Percentiles rank a stretch among this genome's conserved stretches.
Conservation (phyloP, 2,113 vertebrate genomes). For the Myrmecobius fasciatus region DNA sequence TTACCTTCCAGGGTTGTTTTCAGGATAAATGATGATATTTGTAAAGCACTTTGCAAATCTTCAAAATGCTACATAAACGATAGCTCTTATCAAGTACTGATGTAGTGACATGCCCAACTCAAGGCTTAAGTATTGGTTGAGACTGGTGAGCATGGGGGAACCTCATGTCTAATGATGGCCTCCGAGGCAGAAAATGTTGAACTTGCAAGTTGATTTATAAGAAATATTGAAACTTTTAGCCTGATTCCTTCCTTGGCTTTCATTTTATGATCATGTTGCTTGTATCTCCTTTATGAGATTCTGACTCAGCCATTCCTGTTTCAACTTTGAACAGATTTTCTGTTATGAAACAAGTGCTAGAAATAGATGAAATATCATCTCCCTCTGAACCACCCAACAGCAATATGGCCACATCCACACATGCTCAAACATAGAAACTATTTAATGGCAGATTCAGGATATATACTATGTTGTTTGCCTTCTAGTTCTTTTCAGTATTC, state of each 20-base stretch:
- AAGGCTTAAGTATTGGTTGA: background rate
- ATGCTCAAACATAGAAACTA: background rate
- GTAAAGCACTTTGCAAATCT: background rate
- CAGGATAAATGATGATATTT: background rate
- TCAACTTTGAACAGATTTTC: conserved; percentile 2
- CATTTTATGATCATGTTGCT: background rate
- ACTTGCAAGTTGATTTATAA: background rate
- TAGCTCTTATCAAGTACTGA: background rate
- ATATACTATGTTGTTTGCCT: background rate
- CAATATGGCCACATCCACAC: background rate
- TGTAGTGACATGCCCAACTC: background rate
- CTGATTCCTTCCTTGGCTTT: background rate
- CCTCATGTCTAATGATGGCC: background rate
- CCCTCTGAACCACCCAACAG: background rate
- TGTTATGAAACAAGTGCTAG: background rate
- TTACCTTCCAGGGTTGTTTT: background rate
- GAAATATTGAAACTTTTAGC: background rate
- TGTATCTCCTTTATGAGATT: background rate
- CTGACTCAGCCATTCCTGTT: background rate
- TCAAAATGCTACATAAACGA: background rate
- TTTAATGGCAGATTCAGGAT: background rate
- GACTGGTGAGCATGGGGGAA: background rate
- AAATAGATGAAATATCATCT: background rate
- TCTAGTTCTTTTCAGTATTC: background rate
- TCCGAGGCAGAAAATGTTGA: background rate